These are phyloP conservation scores for Carcharodon carcharias DNA, from an alignment of 2,797 vertebrate species.

Conservation along the genomic window DNA sequence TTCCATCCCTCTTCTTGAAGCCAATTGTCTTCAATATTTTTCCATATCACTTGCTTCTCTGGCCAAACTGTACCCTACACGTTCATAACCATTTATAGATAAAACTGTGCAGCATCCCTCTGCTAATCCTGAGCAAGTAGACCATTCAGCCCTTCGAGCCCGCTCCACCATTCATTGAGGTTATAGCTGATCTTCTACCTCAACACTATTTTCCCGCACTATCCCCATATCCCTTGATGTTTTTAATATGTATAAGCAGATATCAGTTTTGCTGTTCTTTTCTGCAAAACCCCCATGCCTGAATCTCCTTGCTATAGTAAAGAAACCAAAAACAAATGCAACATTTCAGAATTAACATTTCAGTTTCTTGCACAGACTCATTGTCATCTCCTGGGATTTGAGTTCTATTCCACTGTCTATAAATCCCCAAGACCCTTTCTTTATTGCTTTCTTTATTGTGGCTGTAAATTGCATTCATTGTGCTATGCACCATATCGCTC, in stretches of 20 bases:
- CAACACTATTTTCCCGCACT: too few species aligned
- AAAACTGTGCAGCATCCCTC: not conserved
- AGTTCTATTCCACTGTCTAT: not conserved
- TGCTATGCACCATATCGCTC: not conserved
- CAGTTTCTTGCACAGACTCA: not conserved
- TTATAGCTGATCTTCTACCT: too few species aligned
- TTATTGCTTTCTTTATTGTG: not conserved
- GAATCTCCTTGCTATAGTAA: not conserved
- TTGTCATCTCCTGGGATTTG: conserved; percentile 8
- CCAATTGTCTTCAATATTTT: not conserved
- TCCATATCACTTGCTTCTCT: not conserved
- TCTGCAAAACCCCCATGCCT: not conserved
- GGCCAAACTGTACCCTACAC: not conserved
- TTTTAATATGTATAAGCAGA: not conserved
- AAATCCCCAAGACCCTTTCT: not conserved
- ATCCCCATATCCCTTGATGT: too few species aligned
- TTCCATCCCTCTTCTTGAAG: not conserved
- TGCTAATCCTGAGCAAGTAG: not conserved
- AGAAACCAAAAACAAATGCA: not conserved
- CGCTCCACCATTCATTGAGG: too few species aligned
- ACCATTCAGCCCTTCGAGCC: too few species aligned
- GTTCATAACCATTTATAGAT: not conserved
- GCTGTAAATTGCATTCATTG: not conserved
- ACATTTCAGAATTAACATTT: not conserved
- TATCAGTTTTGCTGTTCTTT: not conserved